A percentile compares a stretch with the other conserved stretches of the same genome.
These are phyloP conservation scores for Chloroceryle inda DNA, from an alignment of 2,797 vertebrate genomes.

Conservation along the genomic window DNA sequence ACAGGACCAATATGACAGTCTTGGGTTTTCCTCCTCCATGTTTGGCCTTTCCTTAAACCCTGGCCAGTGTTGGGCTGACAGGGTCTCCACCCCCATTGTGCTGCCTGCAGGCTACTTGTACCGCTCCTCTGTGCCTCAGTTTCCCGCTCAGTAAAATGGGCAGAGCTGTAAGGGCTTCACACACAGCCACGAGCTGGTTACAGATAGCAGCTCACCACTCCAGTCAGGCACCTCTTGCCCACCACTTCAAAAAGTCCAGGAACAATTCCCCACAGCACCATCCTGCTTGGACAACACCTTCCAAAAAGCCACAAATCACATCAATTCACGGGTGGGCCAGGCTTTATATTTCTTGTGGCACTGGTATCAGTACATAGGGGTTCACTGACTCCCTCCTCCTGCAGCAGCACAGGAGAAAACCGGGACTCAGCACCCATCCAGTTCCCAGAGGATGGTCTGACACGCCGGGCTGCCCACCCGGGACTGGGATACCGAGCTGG, in stretches of 20 bases:
- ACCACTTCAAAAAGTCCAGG: background rate
- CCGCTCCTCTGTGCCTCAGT: background rate
- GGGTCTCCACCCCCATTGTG: background rate
- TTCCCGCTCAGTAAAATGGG: rapidly evolving
- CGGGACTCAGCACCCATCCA: rapidly evolving
- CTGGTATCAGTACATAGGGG: rapidly evolving
- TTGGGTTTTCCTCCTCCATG: background rate
- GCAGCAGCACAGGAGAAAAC: background rate
- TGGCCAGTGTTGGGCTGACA: background rate
- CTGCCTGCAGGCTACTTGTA: background rate
- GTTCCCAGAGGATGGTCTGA: rapidly evolving
- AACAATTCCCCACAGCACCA: rapidly evolving
- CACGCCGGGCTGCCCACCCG: rapidly evolving
- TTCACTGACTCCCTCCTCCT: rapidly evolving
- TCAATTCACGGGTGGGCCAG: background rate
- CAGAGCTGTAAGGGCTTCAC: background rate
- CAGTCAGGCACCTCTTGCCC: rapidly evolving
- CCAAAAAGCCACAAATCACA: background rate
- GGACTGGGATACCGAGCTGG: rapidly evolving
- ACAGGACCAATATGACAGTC: no score
- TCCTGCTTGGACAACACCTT: rapidly evolving
- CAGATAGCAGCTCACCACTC: rapidly evolving
- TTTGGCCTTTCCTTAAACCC: background rate
- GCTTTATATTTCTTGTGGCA: rapidly evolving
- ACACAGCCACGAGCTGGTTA: rapidly evolving